Conservation (phyloP, 2,797 vertebrate species). For the Lithobates sylvaticus region DNA sequence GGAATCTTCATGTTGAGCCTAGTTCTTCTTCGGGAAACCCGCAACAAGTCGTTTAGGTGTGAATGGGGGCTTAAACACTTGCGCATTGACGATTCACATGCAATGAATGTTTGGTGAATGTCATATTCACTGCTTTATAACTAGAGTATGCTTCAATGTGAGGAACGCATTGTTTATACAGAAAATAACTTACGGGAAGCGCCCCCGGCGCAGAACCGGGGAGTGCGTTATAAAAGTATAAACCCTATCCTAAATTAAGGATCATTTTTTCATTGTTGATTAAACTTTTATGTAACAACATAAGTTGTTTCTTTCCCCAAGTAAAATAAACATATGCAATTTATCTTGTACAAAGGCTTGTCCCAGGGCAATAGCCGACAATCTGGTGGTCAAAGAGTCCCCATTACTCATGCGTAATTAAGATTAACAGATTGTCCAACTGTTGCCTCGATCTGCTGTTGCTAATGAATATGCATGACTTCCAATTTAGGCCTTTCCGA, state of each 20-base stretch:
- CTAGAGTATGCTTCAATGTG: no score
- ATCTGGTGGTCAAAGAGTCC: conserved; percentile 68
- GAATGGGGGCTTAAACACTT: no score
- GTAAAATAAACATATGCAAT: conserved; percentile 28
- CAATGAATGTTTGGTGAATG: no score
- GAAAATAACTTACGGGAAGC: no score
- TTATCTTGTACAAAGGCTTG: conserved; percentile 64
- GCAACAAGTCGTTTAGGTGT: no score
- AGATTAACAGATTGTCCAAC: conserved; percentile 65
- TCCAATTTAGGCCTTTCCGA: conserved; percentile 52
- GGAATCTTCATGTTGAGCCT: no score
- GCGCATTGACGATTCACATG: no score
- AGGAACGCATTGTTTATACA: no score
- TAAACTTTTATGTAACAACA: background rate
- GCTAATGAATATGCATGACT: conserved; percentile 58
- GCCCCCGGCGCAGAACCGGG: no score
- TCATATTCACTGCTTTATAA: no score
- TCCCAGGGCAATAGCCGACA: conserved; percentile 64
- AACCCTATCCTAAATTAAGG: background rate
- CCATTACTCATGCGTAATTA: conserved; percentile 69
- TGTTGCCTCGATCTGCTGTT: conserved; percentile 43
- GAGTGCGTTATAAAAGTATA: no score
- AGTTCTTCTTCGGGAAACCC: no score
- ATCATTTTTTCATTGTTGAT: conserved; percentile 12
- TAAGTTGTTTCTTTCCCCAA: background rate